Conservation (phyloP, 2,888 invertebrate species). For the Nephrotoma flavescens region DNA sequence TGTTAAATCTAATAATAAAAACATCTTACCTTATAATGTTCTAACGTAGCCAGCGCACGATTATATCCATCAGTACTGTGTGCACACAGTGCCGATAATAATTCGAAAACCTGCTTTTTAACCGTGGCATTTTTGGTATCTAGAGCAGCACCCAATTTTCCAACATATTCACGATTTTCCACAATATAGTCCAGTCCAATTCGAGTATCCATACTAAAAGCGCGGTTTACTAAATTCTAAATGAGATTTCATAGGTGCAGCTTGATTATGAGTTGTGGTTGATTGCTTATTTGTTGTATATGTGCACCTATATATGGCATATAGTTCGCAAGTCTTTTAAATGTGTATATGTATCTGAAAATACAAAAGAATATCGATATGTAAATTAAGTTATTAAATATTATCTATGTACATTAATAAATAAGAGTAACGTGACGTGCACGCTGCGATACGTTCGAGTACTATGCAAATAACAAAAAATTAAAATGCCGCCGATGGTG, state of each 20-base stretch:
- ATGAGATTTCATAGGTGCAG: neutral
- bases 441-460: neutral
- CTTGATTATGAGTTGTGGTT: neutral
- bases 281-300: neutral
- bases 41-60: slow-evolving; percentile 76
- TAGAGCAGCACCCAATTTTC: slow-evolving; percentile 82
- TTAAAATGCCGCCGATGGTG: neutral
- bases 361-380: neutral
- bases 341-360: neutral
- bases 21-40: slow-evolving; percentile 70
- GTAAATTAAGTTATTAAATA: neutral
- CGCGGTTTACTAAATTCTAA: neutral
- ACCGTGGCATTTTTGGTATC: slow-evolving; percentile 81
- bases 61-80: slow-evolving; percentile 84
- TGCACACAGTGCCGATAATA: slow-evolving; percentile 85
- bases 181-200: slow-evolving; percentile 90
- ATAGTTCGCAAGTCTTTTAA: neutral
- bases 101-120: slow-evolving; percentile 93
- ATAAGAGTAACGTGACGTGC: neutral
- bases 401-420: too few relatives aligned
- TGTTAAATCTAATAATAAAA: too few relatives aligned
- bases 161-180: slow-evolving; percentile 82
- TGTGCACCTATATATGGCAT: neutral
- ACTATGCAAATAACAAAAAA: neutral
- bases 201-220: slow-evolving; percentile 63